A percentile compares a stretch with the other conserved stretches of the same genome.
phyloP scores from a whole-genome alignment of 23 tunicate genomes.

The Diplosoma virens region DNA sequence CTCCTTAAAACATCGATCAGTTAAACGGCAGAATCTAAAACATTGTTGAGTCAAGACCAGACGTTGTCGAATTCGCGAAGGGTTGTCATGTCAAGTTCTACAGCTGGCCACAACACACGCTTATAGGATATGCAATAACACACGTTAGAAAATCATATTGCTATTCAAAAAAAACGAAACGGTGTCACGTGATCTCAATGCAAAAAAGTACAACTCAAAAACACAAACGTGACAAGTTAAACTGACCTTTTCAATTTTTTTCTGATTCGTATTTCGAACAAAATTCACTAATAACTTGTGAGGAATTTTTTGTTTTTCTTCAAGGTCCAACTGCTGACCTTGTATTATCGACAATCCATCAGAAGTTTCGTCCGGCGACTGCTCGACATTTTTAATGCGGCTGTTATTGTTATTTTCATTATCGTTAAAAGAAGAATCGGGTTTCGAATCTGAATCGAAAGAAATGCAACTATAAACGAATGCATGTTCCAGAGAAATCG shows the following conservation, averaged over 20 bases:
- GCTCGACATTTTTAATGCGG: background rate
- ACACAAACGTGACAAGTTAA: too few relatives aligned
- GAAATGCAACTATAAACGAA: background rate
- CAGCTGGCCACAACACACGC: too few relatives aligned
- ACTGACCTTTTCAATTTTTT: constrained; percentile 47
- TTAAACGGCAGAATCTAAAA: too few relatives aligned
- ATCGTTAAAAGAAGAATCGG: background rate
- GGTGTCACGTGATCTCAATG: too few relatives aligned
- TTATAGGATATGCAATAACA: too few relatives aligned
- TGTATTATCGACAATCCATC: background rate
- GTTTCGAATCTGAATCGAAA: background rate
- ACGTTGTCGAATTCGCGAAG: too few relatives aligned
- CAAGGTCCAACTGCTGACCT: constrained; percentile 52
- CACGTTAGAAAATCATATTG: too few relatives aligned
- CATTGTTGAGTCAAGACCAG: too few relatives aligned
- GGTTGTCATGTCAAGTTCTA: too few relatives aligned
- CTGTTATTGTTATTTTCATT: constrained; percentile 30
- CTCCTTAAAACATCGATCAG: background rate
- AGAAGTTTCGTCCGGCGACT: background rate
- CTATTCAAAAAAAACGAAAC: too few relatives aligned
- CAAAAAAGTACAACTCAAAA: too few relatives aligned
- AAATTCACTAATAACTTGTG: constrained; percentile 68
- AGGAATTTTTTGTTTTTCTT: constrained; percentile 61
- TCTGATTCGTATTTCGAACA: constrained; percentile 29
- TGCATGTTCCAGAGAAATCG: background rate